Evolutionary conservation across 2,797 vertebrate genomes (phyloP).

Genomic region (Tachyglossus aculeatus): DNA sequence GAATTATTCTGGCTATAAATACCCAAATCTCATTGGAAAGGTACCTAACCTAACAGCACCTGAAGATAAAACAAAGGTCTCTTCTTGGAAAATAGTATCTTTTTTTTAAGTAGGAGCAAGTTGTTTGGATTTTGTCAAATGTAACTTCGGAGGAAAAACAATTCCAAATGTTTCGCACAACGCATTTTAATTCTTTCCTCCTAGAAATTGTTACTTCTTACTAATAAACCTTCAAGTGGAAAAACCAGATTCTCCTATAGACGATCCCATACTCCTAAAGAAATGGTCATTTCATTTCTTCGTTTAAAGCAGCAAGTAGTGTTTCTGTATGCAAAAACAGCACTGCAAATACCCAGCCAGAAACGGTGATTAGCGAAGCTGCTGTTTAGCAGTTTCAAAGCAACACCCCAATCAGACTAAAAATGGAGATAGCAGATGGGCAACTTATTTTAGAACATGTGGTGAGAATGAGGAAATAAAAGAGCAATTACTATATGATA

Average conservation of each 20-base stretch:
- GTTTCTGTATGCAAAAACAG: slow-evolving; percentile 39
- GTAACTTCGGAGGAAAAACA: neutral
- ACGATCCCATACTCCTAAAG: too few species aligned
- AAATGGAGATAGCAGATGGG: slow-evolving; percentile 62
- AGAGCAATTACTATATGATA: slow-evolving; percentile 63
- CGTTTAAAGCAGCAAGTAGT: slow-evolving; percentile 28
- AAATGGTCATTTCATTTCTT: slow-evolving; percentile 37
- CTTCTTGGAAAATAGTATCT: neutral
- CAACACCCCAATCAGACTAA: slow-evolving; percentile 50
- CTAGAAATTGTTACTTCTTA: slow-evolving; percentile 11
- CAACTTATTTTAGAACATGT: slow-evolving; percentile 61
- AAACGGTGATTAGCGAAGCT: slow-evolving; percentile 53
- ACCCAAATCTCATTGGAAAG: neutral
- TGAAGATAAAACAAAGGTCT: neutral
- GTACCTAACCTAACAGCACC: neutral
- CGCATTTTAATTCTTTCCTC: slow-evolving; percentile 24
- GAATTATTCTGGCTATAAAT: neutral
- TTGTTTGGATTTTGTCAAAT: slow-evolving; percentile 1
- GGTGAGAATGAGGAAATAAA: slow-evolving; percentile 63
- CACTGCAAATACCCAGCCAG: slow-evolving; percentile 28
- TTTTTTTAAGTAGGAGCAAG: neutral
- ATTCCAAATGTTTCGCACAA: slow-evolving; percentile 11
- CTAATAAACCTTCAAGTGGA: slow-evolving; percentile 1
- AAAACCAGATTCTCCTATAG: slow-evolving; percentile 49
- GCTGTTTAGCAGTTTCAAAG: slow-evolving; percentile 63